Evolutionary conservation across 53 echinoderm and acorn worm genomes (phyloP).

Genomic region (Temnopleurus reevesii): DNA sequence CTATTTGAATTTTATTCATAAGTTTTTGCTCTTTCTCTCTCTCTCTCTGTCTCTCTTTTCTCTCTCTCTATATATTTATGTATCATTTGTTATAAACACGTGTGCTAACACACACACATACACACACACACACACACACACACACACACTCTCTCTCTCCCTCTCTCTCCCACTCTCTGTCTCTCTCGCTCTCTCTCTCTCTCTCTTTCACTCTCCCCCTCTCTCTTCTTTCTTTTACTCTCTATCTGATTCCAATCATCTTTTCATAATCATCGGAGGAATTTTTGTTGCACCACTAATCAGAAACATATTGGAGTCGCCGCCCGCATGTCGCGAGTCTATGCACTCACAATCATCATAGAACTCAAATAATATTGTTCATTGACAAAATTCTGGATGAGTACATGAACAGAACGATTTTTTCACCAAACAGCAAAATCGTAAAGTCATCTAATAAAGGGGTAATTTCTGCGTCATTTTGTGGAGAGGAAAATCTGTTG

Average conservation of each 20-base stretch:
- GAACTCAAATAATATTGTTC: not conserved
- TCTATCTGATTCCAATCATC: not conserved
- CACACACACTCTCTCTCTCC: not conserved
- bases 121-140: no score
- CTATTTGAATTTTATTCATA: no score
- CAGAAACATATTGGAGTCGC: not conserved
- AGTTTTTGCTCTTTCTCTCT: no score
- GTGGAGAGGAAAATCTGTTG: no score
- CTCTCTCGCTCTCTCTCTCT: not conserved
- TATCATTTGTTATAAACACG: no score
- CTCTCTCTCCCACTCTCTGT: not conserved
- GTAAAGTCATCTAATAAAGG: not conserved
- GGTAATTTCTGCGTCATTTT: no score
- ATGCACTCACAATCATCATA: not conserved
- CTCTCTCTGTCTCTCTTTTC: no score
- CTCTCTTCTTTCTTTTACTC: not conserved
- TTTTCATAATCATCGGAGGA: not conserved
- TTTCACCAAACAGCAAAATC: no score
- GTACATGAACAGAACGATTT: no score
- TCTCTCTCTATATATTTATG: no score
- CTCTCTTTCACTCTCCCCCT: not conserved
- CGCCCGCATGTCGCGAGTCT: not conserved
- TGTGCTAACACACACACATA: no score
- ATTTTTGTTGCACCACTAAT: not conserved
- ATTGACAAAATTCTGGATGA: no score